phyloP scores from a whole-genome alignment of 2,888 invertebrate species.

The Cantharis rustica region DNA sequence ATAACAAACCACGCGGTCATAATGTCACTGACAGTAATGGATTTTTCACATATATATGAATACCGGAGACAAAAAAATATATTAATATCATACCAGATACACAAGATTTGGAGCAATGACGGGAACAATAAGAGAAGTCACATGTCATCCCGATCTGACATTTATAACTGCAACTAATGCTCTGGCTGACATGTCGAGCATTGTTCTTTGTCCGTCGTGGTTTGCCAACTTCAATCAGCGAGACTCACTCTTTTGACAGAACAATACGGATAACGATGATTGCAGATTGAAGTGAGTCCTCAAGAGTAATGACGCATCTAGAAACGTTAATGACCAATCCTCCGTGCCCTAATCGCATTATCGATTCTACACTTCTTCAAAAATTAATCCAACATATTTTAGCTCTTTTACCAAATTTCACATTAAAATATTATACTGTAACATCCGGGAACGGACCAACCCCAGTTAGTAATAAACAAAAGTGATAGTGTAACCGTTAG shows the following conservation, averaged over 20 bases:
- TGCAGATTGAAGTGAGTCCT: slow-evolving; percentile 52
- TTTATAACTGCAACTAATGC: slow-evolving; percentile 53
- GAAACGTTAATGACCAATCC: slow-evolving; percentile 52
- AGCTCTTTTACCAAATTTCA: too few species aligned
- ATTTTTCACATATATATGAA: slow-evolving; percentile 38
- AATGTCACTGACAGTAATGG: slow-evolving; percentile 47
- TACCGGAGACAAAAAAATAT: slow-evolving; percentile 32
- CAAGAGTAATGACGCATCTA: slow-evolving; percentile 53
- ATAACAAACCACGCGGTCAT: slow-evolving; percentile 41
- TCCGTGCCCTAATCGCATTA: slow-evolving; percentile 41
- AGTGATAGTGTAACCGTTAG: too few species aligned
- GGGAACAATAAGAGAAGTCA: slow-evolving; percentile 51
- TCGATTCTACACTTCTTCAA: slow-evolving; percentile 8
- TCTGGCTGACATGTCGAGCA: slow-evolving; percentile 49
- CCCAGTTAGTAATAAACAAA: too few species aligned
- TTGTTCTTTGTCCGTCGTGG: slow-evolving; percentile 43
- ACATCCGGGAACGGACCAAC: too few species aligned
- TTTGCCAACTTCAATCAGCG: slow-evolving; percentile 48
- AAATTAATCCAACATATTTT: background rate
- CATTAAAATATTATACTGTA: too few species aligned
- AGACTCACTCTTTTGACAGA: slow-evolving; percentile 38
- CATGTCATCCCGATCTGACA: slow-evolving; percentile 47
- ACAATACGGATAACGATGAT: slow-evolving; percentile 57
- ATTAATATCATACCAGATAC: slow-evolving; percentile 44
- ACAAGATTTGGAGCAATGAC: slow-evolving; percentile 39